phyloP scores from a whole-genome alignment of 2,113 vertebrate genomes.

The Callionymus lyra region DNA sequence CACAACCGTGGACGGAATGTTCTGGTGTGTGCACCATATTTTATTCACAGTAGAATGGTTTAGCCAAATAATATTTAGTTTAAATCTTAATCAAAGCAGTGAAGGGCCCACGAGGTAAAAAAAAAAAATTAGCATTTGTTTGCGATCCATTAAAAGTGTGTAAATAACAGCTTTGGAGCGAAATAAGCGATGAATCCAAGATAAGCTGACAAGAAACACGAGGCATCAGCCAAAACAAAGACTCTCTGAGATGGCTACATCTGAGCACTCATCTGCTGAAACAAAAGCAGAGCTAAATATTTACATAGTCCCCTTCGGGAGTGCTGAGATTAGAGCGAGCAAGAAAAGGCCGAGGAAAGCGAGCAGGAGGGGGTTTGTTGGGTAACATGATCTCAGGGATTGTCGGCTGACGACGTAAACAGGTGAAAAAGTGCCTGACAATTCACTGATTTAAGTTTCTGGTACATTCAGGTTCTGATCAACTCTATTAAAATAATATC shows the following conservation, averaged over 20 bases:
- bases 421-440: no score
- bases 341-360: constrained; percentile 9
- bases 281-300: constrained; percentile 41
- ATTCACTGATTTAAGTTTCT: no score
- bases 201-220: constrained; percentile 11
- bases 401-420: constrained; percentile 44
- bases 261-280: constrained; percentile 22
- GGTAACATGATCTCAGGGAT: constrained; percentile 51
- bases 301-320: constrained; percentile 45
- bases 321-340: constrained; percentile 32
- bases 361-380: constrained; percentile 5
- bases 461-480: no score
- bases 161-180: constrained; percentile 1
- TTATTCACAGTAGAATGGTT: no score
- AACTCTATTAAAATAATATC: no score
- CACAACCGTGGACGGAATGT: no score
- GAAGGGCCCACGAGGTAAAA: no score
- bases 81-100: no score
- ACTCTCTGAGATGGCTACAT: constrained; percentile 19
- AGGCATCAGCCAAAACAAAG: constrained; percentile 7
- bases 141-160: not conserved
- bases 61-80: no score
- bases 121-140: no score
- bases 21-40: no score
- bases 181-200: constrained; percentile 7